These are phyloP conservation scores for Phymastichus coffea DNA, from an alignment of 1,140 invertebrate species.

Conservation along the genomic window DNA sequence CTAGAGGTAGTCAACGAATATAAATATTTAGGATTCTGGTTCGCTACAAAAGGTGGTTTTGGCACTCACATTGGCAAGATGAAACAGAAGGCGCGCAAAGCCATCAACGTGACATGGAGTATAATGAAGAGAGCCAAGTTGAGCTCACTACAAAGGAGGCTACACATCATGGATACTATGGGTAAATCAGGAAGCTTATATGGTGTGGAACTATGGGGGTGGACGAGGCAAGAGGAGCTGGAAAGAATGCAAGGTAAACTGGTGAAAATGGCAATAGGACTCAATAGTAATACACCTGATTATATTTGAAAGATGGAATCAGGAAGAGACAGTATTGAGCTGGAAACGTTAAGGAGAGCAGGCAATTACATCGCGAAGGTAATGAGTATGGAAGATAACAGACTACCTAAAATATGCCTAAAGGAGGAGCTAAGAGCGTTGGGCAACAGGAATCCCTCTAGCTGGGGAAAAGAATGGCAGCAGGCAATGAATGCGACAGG, in stretches of 20 bases:
- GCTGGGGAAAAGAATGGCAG: too few species aligned
- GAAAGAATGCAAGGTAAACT: conserved; percentile 4
- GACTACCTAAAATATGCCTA: too few species aligned
- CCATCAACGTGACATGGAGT: too few species aligned
- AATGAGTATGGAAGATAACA: too few species aligned
- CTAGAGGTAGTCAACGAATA: too few species aligned
- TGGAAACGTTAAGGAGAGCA: background rate
- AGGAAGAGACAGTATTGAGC: background rate
- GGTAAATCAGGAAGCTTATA: conserved; percentile 18
- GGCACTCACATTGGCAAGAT: background rate
- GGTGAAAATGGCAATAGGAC: too few species aligned
- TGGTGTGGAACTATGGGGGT: conserved; percentile 24
- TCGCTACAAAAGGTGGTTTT: too few species aligned
- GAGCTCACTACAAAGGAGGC: background rate
- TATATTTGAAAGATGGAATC: conserved; percentile 1
- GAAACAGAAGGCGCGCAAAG: background rate
- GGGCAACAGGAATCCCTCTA: too few species aligned
- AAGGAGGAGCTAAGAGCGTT: too few species aligned
- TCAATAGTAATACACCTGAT: conserved; percentile 2
- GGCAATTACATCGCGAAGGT: background rate
- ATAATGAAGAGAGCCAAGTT: background rate
- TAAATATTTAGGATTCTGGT: too few species aligned
- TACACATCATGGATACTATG: conserved; percentile 11
- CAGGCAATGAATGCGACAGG: too few species aligned
- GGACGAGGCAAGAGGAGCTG: conserved; percentile 1